Conservation (phyloP, 2,888 invertebrate species). For the Limenitis camilla region DNA sequence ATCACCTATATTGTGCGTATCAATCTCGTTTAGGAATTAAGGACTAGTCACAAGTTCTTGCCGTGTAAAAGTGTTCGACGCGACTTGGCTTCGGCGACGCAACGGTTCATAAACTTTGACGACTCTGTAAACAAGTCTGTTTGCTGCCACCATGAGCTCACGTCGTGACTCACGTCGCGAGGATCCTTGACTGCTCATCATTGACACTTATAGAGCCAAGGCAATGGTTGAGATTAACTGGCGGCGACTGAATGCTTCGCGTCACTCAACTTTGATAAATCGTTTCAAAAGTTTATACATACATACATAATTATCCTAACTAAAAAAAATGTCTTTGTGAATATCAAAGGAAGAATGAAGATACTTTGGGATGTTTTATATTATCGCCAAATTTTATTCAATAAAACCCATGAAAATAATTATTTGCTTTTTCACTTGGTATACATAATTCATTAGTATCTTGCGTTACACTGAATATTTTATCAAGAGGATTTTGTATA, state of each 20-base stretch:
- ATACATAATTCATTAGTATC: too few species aligned
- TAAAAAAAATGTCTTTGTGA: neutral
- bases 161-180: constrained; percentile 6
- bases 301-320: too few species aligned
- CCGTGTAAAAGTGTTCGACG: neutral
- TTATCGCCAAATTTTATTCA: too few species aligned
- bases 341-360: too few species aligned
- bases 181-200: constrained; percentile 15
- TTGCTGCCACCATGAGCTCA: constrained; percentile 1
- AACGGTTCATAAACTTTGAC: constrained; percentile 1
- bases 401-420: too few species aligned
- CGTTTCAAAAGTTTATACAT: neutral
- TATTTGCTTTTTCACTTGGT: too few species aligned
- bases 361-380: too few species aligned
- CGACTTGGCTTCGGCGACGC: neutral
- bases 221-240: constrained; percentile 11
- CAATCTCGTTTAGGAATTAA: constrained; percentile 3
- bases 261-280: constrained; percentile 8
- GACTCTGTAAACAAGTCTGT: constrained; percentile 5
- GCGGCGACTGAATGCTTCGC: neutral
- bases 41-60: constrained; percentile 1
- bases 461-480: too few species aligned
- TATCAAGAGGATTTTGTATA: too few species aligned
- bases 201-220: constrained; percentile 16
- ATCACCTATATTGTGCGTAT: constrained; percentile 2